Base-by-base conservation (phyloP, 1,140 invertebrate genomes). In the Arctopsyche grandis region DNA sequence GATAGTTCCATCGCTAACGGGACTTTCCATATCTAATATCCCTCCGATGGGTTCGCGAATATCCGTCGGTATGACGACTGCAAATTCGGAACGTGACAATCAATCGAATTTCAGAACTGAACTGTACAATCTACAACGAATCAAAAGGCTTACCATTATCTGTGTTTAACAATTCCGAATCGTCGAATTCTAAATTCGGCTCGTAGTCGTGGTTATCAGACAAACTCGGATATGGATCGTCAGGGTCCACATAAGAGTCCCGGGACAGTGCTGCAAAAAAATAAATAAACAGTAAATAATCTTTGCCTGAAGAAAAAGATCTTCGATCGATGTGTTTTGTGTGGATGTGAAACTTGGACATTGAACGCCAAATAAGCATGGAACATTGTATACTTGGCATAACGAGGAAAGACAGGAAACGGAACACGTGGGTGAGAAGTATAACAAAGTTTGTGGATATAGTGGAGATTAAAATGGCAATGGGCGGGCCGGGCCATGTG, bases 111-210 rank as follows among this genome's bases (percentile, higher is more conserved):
- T 69, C 26, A 69, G 26, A 69, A 69, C 3, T n/a, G n/a, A n/a
- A n/a, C 29, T 38, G 7, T 38, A 1, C 7, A 4, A 38, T 38
- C 29, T 1, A 7, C 29, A 7, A 38, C 29, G 44, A 38, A 46
- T 46, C 16, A 71, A 71, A 19, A 1, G 9, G 22, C 71, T 74
- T 0, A 56, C 71, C 46, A 29, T 48, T 74, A 24, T 74, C 44
- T 0, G 89, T 86, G 84, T 91, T 90, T 84, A 93, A 92, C 66
- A 97, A 86, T 88, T 98, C 97, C 10, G 95, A 96, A 88, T 98
- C 97, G 89, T 98, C 97, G 90, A 98, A 98, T 87, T 98, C 97
- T 85, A 98, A 90, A 88, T 96, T 95, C 24, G 96, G 96, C 85
- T 98, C 96, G 87, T 97, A 96, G 89, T 97, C 96, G 87, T 97